Conservation (phyloP, 2,113 vertebrate species). For the Platanista minor region DNA sequence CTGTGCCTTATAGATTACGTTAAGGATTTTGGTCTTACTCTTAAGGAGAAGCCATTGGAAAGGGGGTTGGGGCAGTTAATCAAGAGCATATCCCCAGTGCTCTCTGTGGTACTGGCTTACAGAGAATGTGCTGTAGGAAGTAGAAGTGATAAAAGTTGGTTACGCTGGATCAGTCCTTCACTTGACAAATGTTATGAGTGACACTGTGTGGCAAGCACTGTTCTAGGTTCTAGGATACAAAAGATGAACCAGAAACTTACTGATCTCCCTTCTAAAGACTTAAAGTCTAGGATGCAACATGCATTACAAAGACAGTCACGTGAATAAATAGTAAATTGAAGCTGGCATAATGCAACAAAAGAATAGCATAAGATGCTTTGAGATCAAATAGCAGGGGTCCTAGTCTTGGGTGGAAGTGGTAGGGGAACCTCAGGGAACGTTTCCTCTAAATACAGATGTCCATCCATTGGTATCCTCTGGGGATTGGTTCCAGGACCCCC, state of each 20-base stretch:
- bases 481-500: background rate
- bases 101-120: background rate
- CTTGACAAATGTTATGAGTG: background rate
- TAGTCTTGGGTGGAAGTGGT: background rate
- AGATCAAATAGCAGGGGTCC: background rate
- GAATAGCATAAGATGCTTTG: background rate
- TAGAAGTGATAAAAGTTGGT: background rate
- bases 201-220: background rate
- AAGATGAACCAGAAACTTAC: background rate
- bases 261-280: background rate
- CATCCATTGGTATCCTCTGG: background rate
- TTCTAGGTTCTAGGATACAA: background rate
- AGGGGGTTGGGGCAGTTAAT: background rate
- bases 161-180: background rate
- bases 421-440: background rate
- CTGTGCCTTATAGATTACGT: accelerated
- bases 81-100: background rate
- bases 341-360: background rate
- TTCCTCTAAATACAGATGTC: background rate
- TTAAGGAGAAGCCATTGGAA: background rate
- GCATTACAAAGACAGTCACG: background rate
- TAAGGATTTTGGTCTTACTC: background rate
- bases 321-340: background rate
- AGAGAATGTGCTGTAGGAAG: background rate
- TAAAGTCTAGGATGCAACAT: background rate